phyloP scores from a whole-genome alignment of 2,113 vertebrate species.

The Otis tarda region DNA sequence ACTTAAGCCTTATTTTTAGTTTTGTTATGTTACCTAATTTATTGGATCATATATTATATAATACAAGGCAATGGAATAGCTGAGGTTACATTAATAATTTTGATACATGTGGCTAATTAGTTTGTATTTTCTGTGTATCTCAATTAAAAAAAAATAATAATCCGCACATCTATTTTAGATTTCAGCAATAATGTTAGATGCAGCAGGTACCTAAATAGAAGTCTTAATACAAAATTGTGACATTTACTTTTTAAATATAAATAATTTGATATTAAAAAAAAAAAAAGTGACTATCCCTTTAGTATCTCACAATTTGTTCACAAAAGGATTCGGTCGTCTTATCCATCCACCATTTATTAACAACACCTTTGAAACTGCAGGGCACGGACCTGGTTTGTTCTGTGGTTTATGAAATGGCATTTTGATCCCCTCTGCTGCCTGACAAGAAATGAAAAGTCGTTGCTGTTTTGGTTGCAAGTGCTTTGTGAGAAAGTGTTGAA shows the following conservation, averaged over 20 bases:
- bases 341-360: neutral
- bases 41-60: slow-evolving; percentile 67
- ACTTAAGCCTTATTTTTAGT: slow-evolving; percentile 40
- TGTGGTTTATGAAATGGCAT: neutral
- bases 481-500: neutral
- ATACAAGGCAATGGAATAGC: slow-evolving; percentile 47
- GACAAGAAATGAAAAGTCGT: neutral
- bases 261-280: neutral
- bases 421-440: slow-evolving; percentile 9
- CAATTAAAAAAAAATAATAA: slow-evolving; percentile 10
- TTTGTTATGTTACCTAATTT: slow-evolving; percentile 62
- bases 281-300: neutral
- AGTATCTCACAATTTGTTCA: neutral
- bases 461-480: neutral
- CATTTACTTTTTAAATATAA: neutral
- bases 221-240: neutral
- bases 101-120: slow-evolving; percentile 73
- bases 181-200: neutral
- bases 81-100: slow-evolving; percentile 67
- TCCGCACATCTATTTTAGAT: slow-evolving; percentile 24
- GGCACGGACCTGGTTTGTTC: neutral
- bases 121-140: slow-evolving; percentile 53
- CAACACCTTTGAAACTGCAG: neutral
- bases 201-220: neutral
- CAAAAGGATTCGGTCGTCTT: neutral